Percentiles rank a stretch among this genome's conserved stretches.
Evolutionary conservation across 2,797 vertebrate species (phyloP).

Genomic region (Xenentodon cancila): DNA sequence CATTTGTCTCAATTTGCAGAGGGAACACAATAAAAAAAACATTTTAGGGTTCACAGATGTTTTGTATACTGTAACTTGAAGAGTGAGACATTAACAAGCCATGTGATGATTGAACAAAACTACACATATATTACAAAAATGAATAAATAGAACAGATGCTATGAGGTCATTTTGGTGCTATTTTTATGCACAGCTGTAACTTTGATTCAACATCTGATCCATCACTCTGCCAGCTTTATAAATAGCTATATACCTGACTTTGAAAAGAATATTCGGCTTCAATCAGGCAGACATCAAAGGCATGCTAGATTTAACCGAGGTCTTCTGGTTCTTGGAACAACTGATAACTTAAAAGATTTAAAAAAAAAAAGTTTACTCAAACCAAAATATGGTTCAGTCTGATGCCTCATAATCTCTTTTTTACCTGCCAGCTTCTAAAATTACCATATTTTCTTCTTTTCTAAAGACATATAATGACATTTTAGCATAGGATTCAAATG

Average conservation of each 20-base stretch:
- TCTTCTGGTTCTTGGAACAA: slow-evolving; percentile 26
- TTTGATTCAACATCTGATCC: slow-evolving; percentile 63
- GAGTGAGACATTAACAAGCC: slow-evolving; percentile 41
- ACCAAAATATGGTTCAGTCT: slow-evolving; percentile 10
- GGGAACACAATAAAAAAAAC: slow-evolving; percentile 34
- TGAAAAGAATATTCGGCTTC: slow-evolving; percentile 47
- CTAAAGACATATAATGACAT: no score
- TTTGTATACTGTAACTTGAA: slow-evolving; percentile 10
- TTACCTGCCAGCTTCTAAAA: slow-evolving; percentile 13
- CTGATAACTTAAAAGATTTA: slow-evolving; percentile 22
- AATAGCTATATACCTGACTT: slow-evolving; percentile 54
- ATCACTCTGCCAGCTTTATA: slow-evolving; percentile 68
- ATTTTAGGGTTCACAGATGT: slow-evolving; percentile 20
- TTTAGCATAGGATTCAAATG: neutral
- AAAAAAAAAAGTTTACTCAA: slow-evolving; percentile 21
- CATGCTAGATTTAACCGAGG: slow-evolving; percentile 48
- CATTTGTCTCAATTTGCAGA: slow-evolving; percentile 56
- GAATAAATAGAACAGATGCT: slow-evolving; percentile 28
- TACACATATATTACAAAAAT: neutral
- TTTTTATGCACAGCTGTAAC: slow-evolving; percentile 45
- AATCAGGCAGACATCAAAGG: slow-evolving; percentile 57
- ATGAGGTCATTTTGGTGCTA: slow-evolving; percentile 35
- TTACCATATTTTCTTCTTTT: slow-evolving; percentile 3
- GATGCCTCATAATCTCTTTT: neutral
- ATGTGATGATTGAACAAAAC: slow-evolving; percentile 8